phyloP scores from a whole-genome alignment of 1,140 invertebrate genomes.

The Phthorimaea operculella region DNA sequence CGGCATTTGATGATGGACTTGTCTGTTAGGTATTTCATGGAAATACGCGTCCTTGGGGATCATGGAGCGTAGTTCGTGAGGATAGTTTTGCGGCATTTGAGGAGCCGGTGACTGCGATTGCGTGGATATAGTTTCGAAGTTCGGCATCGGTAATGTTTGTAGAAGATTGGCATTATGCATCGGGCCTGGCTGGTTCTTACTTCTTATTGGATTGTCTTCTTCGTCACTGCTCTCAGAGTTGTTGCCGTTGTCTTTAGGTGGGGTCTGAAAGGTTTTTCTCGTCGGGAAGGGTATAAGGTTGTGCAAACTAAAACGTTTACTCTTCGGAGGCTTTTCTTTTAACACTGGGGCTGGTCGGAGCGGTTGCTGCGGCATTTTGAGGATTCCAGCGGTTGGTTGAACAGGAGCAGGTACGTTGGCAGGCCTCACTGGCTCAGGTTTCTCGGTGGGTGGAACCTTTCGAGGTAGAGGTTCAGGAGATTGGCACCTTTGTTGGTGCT shows the following conservation, averaged over 20 bases:
- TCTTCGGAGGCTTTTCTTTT: constrained; percentile 63
- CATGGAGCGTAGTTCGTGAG: constrained; percentile 40
- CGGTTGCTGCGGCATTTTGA: constrained; percentile 59
- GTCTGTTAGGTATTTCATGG: constrained; percentile 68
- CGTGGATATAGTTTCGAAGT: constrained; percentile 67
- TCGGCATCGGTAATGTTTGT: constrained; percentile 61
- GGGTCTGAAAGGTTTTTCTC: constrained; percentile 61
- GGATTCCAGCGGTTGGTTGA: constrained; percentile 29
- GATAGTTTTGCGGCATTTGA: constrained; percentile 35
- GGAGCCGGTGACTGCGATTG: constrained; percentile 61
- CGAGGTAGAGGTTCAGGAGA: constrained; percentile 41
- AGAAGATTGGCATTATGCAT: constrained; percentile 69
- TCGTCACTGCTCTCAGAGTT: constrained; percentile 70
- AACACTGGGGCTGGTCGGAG: constrained; percentile 52
- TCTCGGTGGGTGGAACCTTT: constrained; percentile 36
- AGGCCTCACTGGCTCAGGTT: constrained; percentile 14
- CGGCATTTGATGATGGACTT: constrained; percentile 48
- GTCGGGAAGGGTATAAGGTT: constrained; percentile 64
- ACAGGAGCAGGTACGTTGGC: constrained; percentile 16
- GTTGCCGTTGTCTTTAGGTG: constrained; percentile 61
- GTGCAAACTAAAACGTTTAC: constrained; percentile 64
- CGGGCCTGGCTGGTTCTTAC: constrained; percentile 60
- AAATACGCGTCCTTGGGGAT: constrained; percentile 72
- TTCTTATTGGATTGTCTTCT: constrained; percentile 67
- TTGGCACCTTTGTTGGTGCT: constrained; percentile 57